A percentile compares a stretch with the other conserved stretches of the same genome.
These are phyloP conservation scores for Leistus spinibarbis DNA, from an alignment of 2,888 invertebrate species.

Conservation along the genomic window DNA sequence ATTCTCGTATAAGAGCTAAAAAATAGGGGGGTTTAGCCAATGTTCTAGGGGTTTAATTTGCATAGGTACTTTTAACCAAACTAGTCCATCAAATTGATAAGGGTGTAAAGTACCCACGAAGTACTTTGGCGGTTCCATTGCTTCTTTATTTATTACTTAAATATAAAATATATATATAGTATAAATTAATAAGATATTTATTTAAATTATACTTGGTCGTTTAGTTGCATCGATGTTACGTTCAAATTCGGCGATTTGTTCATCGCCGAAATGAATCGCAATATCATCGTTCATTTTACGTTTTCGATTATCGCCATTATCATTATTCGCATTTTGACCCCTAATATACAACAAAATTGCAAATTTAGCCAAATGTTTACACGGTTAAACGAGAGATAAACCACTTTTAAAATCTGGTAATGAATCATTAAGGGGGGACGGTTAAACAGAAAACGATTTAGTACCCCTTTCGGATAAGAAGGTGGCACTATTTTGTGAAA, in stretches of 20 bases:
- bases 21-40: slow-evolving; percentile 4
- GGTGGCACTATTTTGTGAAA: too few species aligned
- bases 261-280: background rate
- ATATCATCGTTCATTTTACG: background rate
- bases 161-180: background rate
- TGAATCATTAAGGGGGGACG: too few species aligned
- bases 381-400: too few species aligned
- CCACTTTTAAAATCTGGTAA: too few species aligned
- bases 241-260: background rate
- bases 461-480: too few species aligned
- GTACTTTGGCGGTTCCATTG: slow-evolving; percentile 43
- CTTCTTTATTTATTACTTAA: slow-evolving; percentile 16
- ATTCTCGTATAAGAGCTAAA: slow-evolving; percentile 60
- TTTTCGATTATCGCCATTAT: background rate
- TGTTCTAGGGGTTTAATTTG: slow-evolving; percentile 54
- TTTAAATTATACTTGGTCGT: background rate
- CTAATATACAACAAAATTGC: background rate
- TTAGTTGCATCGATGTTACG: background rate
- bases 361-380: background rate
- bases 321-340: background rate
- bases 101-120: slow-evolving; percentile 62
- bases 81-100: slow-evolving; percentile 69
- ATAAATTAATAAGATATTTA: background rate
- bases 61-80: slow-evolving; percentile 69
- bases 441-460: too few species aligned